Percentiles rank a stretch among this genome's conserved stretches.
Conservation (phyloP, 2,888 invertebrate species). For the Hanleya hanleyi region DNA sequence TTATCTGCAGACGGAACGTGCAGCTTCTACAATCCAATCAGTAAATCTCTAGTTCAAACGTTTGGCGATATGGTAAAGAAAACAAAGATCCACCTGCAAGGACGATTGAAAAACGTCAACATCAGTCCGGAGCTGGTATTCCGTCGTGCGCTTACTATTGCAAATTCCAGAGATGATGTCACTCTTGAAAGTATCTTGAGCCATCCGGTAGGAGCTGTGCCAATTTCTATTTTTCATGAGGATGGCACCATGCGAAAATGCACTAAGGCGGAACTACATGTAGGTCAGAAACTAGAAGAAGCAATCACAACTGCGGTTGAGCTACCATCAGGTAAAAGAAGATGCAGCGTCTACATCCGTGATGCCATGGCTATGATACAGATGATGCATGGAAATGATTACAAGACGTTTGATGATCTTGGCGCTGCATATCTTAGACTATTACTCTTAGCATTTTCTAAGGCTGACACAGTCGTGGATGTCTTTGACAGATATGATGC, state of each 20-base stretch:
- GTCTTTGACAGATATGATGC: not conserved
- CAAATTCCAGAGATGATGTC: too few relatives aligned
- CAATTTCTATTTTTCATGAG: too few relatives aligned
- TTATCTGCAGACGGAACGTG: too few relatives aligned
- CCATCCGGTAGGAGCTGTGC: too few relatives aligned
- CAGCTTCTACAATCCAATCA: not conserved
- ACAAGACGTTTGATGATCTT: not conserved
- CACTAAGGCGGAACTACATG: not conserved
- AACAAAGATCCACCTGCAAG: not conserved
- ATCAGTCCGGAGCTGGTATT: too few relatives aligned
- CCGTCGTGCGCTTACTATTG: too few relatives aligned
- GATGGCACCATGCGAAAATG: too few relatives aligned
- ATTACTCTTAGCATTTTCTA: too few relatives aligned
- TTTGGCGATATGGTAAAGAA: not conserved
- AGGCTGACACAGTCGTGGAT: too few relatives aligned
- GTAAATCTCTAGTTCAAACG: not conserved
- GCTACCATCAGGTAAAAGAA: not conserved
- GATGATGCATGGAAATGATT: not conserved
- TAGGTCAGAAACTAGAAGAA: not conserved
- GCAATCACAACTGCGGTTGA: not conserved
- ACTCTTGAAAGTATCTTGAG: too few relatives aligned
- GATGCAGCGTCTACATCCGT: not conserved
- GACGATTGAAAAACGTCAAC: not conserved
- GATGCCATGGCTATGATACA: not conserved
- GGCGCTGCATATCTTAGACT: not conserved